Percentiles rank a stretch among this genome's conserved stretches.
Conservation (phyloP, 2,113 vertebrate species). For the Thomomys bottae region DNA sequence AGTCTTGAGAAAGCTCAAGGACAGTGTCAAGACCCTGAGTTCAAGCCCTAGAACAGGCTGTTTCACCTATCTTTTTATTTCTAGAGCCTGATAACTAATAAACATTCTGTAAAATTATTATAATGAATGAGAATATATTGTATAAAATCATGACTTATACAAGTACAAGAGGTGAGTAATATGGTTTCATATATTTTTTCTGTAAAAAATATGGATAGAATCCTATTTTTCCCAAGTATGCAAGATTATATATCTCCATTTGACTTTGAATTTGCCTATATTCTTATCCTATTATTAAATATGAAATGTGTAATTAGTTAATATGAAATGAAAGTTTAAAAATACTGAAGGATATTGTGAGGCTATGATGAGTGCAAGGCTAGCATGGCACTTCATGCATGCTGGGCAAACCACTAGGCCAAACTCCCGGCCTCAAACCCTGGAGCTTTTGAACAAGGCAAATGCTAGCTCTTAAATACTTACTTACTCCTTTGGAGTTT, state of each 20-base stretch:
- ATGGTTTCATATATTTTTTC: constrained; percentile 20
- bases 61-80: background rate
- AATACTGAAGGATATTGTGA: background rate
- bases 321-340: background rate
- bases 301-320: too few relatives aligned
- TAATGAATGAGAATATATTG: background rate
- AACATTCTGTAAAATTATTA: constrained; percentile 1
- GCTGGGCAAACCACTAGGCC: too few relatives aligned
- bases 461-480: background rate
- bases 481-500: background rate
- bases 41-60: too few relatives aligned
- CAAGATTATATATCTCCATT: background rate
- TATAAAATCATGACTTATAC: background rate
- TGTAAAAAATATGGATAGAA: background rate
- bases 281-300: background rate
- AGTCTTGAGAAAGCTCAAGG: too few relatives aligned
- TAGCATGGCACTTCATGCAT: background rate
- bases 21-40: too few relatives aligned
- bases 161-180: background rate
- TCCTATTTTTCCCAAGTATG: background rate
- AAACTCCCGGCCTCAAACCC: too few relatives aligned
- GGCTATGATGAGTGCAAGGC: background rate
- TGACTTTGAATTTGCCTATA: background rate
- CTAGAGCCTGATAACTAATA: background rate
- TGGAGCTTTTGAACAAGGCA: background rate